Evolutionary conservation across 2,113 vertebrate genomes (phyloP).

Genomic region (Origma solitaria): DNA sequence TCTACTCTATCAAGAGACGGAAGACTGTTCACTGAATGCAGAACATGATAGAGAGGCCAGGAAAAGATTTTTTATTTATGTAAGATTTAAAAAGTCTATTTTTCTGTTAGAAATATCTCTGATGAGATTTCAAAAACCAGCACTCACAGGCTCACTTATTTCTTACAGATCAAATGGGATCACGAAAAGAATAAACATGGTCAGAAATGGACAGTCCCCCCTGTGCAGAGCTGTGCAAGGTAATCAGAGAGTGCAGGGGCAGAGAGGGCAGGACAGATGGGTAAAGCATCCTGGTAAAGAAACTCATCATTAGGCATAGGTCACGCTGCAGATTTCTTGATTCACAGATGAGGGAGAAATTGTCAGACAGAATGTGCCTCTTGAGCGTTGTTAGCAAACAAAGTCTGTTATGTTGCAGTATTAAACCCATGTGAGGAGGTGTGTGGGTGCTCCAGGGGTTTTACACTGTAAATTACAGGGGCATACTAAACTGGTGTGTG

Average conservation of each 20-base stretch:
- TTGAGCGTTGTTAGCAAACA: background rate
- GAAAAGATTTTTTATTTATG: background rate
- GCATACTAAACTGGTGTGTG: background rate
- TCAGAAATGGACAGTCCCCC: background rate
- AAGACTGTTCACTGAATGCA: background rate
- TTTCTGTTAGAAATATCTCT: background rate
- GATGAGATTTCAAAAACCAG: background rate
- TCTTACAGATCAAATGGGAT: background rate
- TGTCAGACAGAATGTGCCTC: background rate
- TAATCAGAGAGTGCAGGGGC: background rate
- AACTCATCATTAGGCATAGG: background rate
- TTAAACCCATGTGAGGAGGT: background rate
- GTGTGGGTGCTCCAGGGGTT: background rate
- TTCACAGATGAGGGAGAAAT: background rate
- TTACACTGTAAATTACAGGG: constrained; percentile 27
- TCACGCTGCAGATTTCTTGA: background rate
- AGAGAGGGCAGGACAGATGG: background rate
- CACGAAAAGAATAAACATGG: background rate
- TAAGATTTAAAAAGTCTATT: background rate
- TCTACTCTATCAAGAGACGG: background rate
- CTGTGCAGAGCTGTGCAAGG: background rate
- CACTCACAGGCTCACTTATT: background rate
- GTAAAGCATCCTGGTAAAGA: background rate
- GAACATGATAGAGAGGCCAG: background rate
- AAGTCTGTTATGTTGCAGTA: background rate